These are phyloP conservation scores for Magallana nippona DNA, from an alignment of 2,888 invertebrate species.

Conservation along the genomic window DNA sequence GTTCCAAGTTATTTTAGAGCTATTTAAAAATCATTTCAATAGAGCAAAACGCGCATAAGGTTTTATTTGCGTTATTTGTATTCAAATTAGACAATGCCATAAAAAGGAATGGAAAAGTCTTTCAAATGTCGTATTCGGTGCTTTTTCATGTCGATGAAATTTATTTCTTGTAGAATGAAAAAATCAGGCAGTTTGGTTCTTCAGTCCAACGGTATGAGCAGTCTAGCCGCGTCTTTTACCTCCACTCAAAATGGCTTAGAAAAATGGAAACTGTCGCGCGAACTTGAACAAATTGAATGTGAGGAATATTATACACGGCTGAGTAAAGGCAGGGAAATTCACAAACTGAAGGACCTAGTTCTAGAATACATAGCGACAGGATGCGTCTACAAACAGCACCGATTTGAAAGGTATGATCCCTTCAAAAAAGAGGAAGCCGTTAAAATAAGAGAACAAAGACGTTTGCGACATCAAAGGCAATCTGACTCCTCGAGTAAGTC, in stretches of 20 bases:
- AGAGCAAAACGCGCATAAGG: too few relatives aligned
- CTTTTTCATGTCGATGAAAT: too few relatives aligned
- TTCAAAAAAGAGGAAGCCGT: neutral
- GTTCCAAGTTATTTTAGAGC: too few relatives aligned
- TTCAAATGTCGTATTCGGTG: too few relatives aligned
- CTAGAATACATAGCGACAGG: slow-evolving; percentile 3
- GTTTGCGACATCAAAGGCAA: too few relatives aligned
- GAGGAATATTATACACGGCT: neutral
- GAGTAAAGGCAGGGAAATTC: slow-evolving; percentile 13
- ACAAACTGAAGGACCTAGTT: neutral
- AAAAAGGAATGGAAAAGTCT: too few relatives aligned
- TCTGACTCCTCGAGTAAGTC: too few relatives aligned
- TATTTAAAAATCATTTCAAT: too few relatives aligned
- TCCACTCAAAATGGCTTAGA: slow-evolving; percentile 10
- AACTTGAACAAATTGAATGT: slow-evolving; percentile 19
- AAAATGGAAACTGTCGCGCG: slow-evolving; percentile 6
- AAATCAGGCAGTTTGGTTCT: neutral
- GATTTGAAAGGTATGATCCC: slow-evolving; percentile 18
- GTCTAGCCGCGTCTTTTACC: slow-evolving; percentile 4
- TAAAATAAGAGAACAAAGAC: neutral
- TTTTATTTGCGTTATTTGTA: too few relatives aligned
- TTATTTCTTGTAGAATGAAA: slow-evolving; percentile 2
- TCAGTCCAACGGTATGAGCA: slow-evolving; percentile 19
- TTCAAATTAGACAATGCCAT: too few relatives aligned
- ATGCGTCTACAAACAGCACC: neutral